Conservation (phyloP, 1,140 invertebrate genomes). For the Conopomorpha cramerella region DNA sequence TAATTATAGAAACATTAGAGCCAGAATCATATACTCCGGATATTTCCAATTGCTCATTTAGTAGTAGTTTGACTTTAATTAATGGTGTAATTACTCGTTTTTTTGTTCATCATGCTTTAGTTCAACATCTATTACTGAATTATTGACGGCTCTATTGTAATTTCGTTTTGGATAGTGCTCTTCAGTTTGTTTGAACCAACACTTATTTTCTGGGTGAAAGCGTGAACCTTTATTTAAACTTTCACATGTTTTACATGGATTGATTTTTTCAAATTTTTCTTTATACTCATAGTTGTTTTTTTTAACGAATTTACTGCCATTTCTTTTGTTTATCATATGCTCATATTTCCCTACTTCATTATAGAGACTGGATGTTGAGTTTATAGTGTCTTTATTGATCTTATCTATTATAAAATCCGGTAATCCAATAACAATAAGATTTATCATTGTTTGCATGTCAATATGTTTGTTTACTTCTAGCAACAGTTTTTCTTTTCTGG, state of each 20-base stretch:
- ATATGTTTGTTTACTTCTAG: too few relatives aligned
- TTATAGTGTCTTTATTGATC: conserved; percentile 1
- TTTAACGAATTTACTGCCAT: too few relatives aligned
- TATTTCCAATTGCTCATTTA: conserved; percentile 6
- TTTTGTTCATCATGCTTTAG: conserved; percentile 2
- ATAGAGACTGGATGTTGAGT: neutral
- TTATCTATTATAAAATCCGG: neutral
- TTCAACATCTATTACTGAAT: conserved; percentile 4
- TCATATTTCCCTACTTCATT: conserved; percentile 3
- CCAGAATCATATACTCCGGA: conserved; percentile 1
- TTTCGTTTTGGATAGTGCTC: neutral
- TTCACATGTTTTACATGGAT: too few relatives aligned
- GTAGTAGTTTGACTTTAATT: too few relatives aligned
- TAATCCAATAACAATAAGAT: conserved; percentile 2
- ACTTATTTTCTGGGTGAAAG: too few relatives aligned
- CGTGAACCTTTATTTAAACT: too few relatives aligned
- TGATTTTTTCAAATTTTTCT: neutral
- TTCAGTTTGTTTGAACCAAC: conserved; percentile 3
- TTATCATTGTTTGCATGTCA: neutral
- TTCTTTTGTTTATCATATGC: neutral
- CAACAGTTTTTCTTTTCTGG: too few relatives aligned
- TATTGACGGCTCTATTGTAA: conserved; percentile 1
- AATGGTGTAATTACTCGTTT: too few relatives aligned
- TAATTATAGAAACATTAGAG: too few relatives aligned
- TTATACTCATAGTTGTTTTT: neutral